Base-by-base conservation (phyloP, 2,113 vertebrate genomes). In the Mesocricetus auratus region DNA sequence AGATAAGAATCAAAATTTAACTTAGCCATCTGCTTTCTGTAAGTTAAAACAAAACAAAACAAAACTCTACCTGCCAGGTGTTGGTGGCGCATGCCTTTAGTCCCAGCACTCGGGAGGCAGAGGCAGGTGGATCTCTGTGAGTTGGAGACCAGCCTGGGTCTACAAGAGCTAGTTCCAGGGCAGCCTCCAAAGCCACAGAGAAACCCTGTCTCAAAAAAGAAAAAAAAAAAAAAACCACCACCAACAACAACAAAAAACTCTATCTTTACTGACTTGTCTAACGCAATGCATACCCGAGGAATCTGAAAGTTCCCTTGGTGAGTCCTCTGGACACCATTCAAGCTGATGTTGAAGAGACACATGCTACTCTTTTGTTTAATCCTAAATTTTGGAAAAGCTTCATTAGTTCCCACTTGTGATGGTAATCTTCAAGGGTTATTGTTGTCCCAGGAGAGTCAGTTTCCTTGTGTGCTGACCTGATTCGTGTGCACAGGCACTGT, bases 361-460 rank as follows among this genome's bases (percentile, higher is more conserved):
- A 1, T 2, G 2, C 45, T 2, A 0, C 24, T 66, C 26, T 66
- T 21, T 5, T 2, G 68, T 36, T 31, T 3, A 21, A 29, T 58
- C 9, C 11, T 9, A 12, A 66, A 7, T 56, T 68, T 74, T 21
- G 77, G 58, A 39, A 56, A 22, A 2, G 0, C 88, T 89, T 60
- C 36, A 75, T 58, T 4, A 22, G 42, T 31, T 31, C 22, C 19
- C 4, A 3, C 53, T n/a, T 56, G 36, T 1, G 66, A 39, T 22
- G 45, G 62, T 3, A 33, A 71, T 82, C 74, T 88, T 16, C 12
- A 17, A 36, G 82, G 86, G 56, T 82, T 31, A 19, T 17, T 81
- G 75, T 5, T n/a, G 62, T 56, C 22, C 19, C 2, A 24, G 62
- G 66, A 81, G n/a, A 71, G 50, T 68, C 11, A 7, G 71, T 33